Percentiles rank a stretch among this genome's conserved stretches.
Conservation (phyloP, 1,140 invertebrate species). For the Camponotus floridanus region DNA sequence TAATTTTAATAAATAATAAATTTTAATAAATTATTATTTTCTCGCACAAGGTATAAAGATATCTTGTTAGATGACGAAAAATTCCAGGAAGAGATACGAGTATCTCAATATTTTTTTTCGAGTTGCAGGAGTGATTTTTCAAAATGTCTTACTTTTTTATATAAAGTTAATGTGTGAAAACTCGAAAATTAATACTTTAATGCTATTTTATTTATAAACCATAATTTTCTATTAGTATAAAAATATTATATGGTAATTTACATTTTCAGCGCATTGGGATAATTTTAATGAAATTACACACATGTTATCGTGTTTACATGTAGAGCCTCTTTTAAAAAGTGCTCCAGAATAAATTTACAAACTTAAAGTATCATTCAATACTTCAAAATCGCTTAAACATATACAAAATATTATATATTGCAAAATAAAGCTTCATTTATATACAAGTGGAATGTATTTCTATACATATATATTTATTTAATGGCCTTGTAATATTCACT, state of each 20-base stretch:
- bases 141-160: not conserved
- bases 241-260: conserved; percentile 9
- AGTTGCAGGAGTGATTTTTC: not conserved
- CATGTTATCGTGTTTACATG: not conserved
- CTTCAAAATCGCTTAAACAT: not conserved
- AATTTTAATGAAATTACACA: not conserved
- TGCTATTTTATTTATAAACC: conserved; percentile 41
- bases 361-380: not conserved
- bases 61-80: not conserved
- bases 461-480: not conserved
- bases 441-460: conserved; percentile 9
- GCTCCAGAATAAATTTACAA: not conserved
- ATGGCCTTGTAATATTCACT: not conserved
- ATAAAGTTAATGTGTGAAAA: conserved; percentile 22
- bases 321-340: not conserved
- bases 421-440: not conserved
- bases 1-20: no score
- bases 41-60: no score
- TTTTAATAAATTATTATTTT: no score
- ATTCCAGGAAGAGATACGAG: no score
- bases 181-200: not conserved
- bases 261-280: not conserved
- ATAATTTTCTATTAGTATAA: conserved; percentile 3
- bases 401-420: not conserved
- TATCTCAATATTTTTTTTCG: not conserved